A percentile compares a stretch with the other conserved stretches of the same genome.
Conservation (phyloP, 37 sponge, comb jelly and placozoan species). For the Dysidea cf. avara region DNA sequence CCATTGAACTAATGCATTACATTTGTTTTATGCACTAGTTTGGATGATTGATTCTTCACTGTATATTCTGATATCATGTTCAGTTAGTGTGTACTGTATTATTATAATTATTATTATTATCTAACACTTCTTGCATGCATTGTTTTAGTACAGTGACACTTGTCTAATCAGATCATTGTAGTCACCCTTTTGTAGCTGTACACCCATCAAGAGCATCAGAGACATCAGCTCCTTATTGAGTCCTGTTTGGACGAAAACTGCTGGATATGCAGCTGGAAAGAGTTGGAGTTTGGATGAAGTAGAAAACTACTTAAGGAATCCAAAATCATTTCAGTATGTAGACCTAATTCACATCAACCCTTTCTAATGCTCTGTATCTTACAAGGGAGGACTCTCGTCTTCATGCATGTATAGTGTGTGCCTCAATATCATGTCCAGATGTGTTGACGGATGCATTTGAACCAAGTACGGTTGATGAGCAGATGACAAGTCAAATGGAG, state of each 20-base stretch:
- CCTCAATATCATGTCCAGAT: slow-evolving; percentile 78
- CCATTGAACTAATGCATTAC: no score
- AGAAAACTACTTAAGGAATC: slow-evolving; percentile 69
- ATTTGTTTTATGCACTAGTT: no score
- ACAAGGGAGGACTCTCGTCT: slow-evolving; percentile 74
- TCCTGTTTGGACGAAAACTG: slow-evolving; percentile 66
- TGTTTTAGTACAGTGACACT: no score
- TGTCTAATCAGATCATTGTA: no score
- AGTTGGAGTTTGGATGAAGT: slow-evolving; percentile 53
- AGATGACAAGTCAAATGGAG: slow-evolving; percentile 66
- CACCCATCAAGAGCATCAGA: slow-evolving; percentile 60
- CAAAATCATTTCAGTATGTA: slow-evolving; percentile 55
- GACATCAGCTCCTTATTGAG: slow-evolving; percentile 63
- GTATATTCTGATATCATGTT: not conserved
- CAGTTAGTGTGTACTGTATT: slow-evolving; percentile 17
- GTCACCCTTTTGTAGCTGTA: no score
- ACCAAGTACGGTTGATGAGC: slow-evolving; percentile 24
- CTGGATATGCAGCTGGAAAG: slow-evolving; percentile 65
- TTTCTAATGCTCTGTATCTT: not conserved
- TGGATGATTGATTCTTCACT: no score
- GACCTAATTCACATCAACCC: no score
- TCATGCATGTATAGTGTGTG: slow-evolving; percentile 82
- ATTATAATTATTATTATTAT: no score
- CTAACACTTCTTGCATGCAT: no score
- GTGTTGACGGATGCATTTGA: slow-evolving; percentile 60